Percentiles rank a stretch among this genome's conserved stretches.
Evolutionary conservation across 2,113 vertebrate genomes (phyloP).

Genomic region (Ptilorrhoa leucosticta): DNA sequence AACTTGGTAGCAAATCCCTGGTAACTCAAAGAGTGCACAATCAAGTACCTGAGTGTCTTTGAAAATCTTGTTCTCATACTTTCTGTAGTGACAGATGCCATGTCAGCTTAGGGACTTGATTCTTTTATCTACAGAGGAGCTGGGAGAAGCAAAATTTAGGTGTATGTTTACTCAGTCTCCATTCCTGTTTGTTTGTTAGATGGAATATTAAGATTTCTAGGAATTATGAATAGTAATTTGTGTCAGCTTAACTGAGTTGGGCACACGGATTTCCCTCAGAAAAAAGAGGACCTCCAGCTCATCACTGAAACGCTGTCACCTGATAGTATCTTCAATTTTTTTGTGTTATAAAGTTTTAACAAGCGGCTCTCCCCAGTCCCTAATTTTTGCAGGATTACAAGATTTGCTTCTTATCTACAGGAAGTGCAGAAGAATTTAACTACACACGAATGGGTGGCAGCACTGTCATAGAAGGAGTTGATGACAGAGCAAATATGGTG

Average conservation of each 20-base stretch:
- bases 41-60: not conserved
- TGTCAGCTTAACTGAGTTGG: not conserved
- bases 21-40: not conserved
- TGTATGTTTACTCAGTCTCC: not conserved
- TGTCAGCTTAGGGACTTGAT: not conserved
- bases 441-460: slow-evolving; percentile 88
- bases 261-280: not conserved
- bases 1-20: not conserved
- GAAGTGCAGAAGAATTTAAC: slow-evolving; percentile 84
- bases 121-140: not conserved
- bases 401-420: slow-evolving; percentile 59
- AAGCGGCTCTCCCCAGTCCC: not conserved
- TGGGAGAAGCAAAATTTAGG: not conserved
- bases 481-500: slow-evolving; percentile 84
- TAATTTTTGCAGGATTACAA: not conserved
- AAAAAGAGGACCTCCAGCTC: not conserved
- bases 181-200: not conserved
- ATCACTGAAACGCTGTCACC: not conserved
- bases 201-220: not conserved
- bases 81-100: not conserved
- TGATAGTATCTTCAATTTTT: not conserved
- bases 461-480: slow-evolving; percentile 82
- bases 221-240: not conserved
- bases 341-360: not conserved
- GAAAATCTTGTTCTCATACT: not conserved